A percentile compares a stretch with the other conserved stretches of the same genome.
Conservation (phyloP, 2,797 vertebrate species). For the Synaphobranchus kaupii region DNA sequence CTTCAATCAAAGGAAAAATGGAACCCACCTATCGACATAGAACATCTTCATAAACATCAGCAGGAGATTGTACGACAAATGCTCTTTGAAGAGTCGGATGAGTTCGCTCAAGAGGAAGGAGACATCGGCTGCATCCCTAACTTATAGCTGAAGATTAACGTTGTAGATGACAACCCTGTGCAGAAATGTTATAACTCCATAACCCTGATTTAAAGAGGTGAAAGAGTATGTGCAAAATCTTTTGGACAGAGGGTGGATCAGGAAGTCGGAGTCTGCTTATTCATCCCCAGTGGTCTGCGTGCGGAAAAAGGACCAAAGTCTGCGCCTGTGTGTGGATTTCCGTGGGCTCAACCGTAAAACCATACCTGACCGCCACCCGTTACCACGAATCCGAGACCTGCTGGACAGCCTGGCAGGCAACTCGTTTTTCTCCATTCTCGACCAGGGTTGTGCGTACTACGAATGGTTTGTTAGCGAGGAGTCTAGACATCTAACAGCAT, state of each 20-base stretch:
- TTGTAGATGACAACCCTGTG: neutral
- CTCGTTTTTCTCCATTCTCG: neutral
- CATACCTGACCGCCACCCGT: neutral
- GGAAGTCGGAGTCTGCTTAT: neutral
- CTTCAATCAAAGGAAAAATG: neutral
- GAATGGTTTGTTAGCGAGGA: slow-evolving; percentile 26
- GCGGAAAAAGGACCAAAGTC: neutral
- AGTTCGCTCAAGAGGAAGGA: neutral
- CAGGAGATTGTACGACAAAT: neutral
- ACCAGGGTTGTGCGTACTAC: neutral
- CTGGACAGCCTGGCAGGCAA: neutral
- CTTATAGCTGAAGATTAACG: neutral
- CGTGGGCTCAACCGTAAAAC: neutral
- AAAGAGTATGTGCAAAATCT: slow-evolving; percentile 4
- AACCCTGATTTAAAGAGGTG: slow-evolving; percentile 1
- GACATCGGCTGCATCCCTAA: neutral
- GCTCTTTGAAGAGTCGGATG: neutral
- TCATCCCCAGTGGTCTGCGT: neutral
- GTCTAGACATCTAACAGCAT: slow-evolving; percentile 22
- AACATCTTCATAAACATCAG: neutral
- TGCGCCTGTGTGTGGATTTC: slow-evolving; percentile 10
- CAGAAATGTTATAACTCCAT: neutral
- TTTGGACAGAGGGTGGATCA: neutral
- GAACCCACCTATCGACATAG: neutral
- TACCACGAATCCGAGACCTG: neutral